A percentile compares a stretch with the other conserved stretches of the same genome.
Evolutionary conservation across 2,113 vertebrate genomes (phyloP).

Genomic region (Stomatorhinus ivindoensis): DNA sequence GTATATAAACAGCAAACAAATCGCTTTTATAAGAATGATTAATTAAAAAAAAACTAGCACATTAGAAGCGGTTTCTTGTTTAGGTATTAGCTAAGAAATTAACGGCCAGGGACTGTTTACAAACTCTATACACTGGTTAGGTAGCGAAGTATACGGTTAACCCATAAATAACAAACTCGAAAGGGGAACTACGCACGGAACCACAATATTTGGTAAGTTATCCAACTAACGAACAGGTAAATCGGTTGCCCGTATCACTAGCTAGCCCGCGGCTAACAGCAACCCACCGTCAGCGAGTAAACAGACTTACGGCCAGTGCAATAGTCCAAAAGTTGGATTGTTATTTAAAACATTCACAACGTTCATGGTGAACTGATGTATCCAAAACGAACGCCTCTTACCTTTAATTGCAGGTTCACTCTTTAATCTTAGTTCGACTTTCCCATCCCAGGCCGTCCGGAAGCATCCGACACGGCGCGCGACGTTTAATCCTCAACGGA

Average conservation of each 20-base stretch:
- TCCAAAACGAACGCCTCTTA: constrained; percentile 31
- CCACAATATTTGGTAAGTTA: neutral
- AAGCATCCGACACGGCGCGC: constrained; percentile 46
- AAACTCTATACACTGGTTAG: neutral
- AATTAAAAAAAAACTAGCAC: neutral
- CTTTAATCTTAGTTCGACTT: constrained; percentile 54
- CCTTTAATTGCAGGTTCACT: constrained; percentile 46
- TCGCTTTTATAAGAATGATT: neutral
- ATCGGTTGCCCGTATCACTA: neutral
- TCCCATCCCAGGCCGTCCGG: constrained; percentile 62
- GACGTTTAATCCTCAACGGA: constrained; percentile 21
- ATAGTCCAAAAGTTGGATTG: neutral
- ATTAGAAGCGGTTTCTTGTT: neutral
- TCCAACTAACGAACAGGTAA: neutral
- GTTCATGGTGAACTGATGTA: neutral
- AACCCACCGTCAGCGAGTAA: neutral
- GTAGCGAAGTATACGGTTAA: neutral
- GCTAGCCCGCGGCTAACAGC: neutral
- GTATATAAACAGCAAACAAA: neutral
- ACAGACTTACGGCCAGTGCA: neutral
- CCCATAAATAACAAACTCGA: neutral
- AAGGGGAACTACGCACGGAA: neutral
- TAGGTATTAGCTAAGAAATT: neutral
- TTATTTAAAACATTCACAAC: neutral
- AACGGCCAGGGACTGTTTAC: neutral